Conservation (phyloP, 2,113 vertebrate genomes). For the Puntigrus tetrazona region DNA sequence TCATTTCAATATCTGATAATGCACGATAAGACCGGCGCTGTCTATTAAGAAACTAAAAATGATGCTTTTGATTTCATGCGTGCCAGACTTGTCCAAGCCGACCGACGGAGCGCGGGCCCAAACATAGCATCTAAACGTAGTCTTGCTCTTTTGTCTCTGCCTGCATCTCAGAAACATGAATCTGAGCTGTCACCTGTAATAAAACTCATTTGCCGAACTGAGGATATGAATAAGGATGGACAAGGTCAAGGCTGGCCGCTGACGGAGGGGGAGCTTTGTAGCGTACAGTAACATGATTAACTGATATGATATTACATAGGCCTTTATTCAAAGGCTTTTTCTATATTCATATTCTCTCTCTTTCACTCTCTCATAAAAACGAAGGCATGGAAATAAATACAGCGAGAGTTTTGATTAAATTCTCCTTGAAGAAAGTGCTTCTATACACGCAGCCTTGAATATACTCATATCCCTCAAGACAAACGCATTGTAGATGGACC, state of each 20-base stretch:
- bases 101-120: not conserved
- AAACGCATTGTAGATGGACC: constrained; percentile 21
- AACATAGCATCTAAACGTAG: not conserved
- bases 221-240: constrained; percentile 53
- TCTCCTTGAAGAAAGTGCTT: constrained; percentile 42
- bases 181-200: constrained; percentile 56
- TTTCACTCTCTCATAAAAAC: constrained; percentile 17
- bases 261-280: constrained; percentile 18
- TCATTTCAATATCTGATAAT: no score
- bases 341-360: constrained; percentile 37
- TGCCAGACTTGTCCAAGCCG: not conserved
- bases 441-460: constrained; percentile 48
- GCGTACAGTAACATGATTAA: constrained; percentile 28
- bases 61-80: not conserved
- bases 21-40: not conserved
- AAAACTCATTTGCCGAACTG: constrained; percentile 56
- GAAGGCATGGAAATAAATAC: constrained; percentile 34
- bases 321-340: constrained; percentile 30
- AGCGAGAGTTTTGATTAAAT: constrained; percentile 45
- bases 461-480: constrained; percentile 19
- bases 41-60: not conserved
- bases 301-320: constrained; percentile 36
- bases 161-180: constrained; percentile 31
- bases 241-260: constrained; percentile 50
- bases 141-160: constrained; percentile 17